Base-by-base conservation (phyloP, 2,888 invertebrate species). In the Lathronympha strigana region DNA sequence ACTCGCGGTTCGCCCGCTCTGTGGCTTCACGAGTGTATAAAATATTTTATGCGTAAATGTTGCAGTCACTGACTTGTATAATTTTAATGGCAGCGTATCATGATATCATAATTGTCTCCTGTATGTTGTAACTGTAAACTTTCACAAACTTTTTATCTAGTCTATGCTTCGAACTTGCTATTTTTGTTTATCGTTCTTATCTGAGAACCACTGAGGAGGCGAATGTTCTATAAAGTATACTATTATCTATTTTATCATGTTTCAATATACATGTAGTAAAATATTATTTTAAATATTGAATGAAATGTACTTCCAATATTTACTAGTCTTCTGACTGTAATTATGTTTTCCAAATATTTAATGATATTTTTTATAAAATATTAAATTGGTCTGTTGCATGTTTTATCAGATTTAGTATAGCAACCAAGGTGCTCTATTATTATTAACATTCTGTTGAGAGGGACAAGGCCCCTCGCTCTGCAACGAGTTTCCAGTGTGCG, bases 401-500 rank as follows among this genome's bases (percentile, higher is more conserved):
- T 81, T 83, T 84, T 82, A 80, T 82, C 82, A 81, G 79, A 79
- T 86, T 83, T 87, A 86, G 86, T 89, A 87, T 86, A 86, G 84
- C 85, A 77, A 89, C 81, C 81, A 81, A 88, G 90, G 90, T 90
- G 90, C 90, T 90, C 86, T 90, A 87, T 85, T 86, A 76, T 84
- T 82, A 79, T 84, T 83, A 86, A 85, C 79, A 80, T 90, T 88
- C 80, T 78, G 85, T 88, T 86, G 73, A 76, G 87, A 83, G 87
- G 88, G 88, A 77, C 86, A 76, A 77, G 84, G 86, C 82, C 87
- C 84, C 88, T 87, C 84, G 83, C 79, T 81, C 85, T 84, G 86
- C 89, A 87, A 88, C 89, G 90, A 89, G 84, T 88, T 87, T 90
- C 90, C 91, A 88, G 90, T 90, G 89, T 86, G 87, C 84, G 86